Evolutionary conservation across 2,113 vertebrate genomes (phyloP), one percentile per base, ranked within the genome.

Genomic region (Gopherus evgoodei): DNA sequence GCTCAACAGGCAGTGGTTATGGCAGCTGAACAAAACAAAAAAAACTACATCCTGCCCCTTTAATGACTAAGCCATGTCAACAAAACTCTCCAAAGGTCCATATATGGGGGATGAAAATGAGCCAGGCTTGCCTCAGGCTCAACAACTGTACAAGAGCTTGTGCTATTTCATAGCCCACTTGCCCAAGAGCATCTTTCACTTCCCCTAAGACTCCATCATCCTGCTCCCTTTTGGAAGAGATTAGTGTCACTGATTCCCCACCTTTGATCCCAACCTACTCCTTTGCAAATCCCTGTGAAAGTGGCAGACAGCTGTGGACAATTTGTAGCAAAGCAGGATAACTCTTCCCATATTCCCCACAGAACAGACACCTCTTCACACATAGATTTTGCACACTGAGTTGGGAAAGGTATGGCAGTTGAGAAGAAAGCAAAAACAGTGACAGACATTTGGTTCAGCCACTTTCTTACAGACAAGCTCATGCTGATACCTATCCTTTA

Each of bases 391-490:
- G 35, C 29, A 69, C 17, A 38, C 0, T n/a, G 10, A 2, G 4
- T 22, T 86, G 14, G 3, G 9, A n/a, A 91, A 1, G 4, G 21
- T 4, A 65, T 1, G 1, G 42, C 35, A 79, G 78, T 6, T 13
- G 5, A 92, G 54, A 84, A 14, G 87, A 94, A 93, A 81, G 35
- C 0, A n/a, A 11, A 76, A 83, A 29, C 89, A 93, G 69, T 13
- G 25, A 1, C 5, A 87, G 84, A n/a, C 21, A 56, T 88, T 91
- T 59, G 50, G 7, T 88, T 92, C 65, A 44, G 82, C 49, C 84
- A 52, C 29, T 93, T 35, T 86, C 56, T 82, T 52, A 86, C n/a
- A 82, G 85, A 79, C 11, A 49, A 88, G n/a, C 93, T 82, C 16
- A 44, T 0, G 1, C 2, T 84, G 78, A 92, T 72, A 19, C 11